Conservation (phyloP, 1,140 invertebrate genomes). For the Thaumatotibia leucotreta region DNA sequence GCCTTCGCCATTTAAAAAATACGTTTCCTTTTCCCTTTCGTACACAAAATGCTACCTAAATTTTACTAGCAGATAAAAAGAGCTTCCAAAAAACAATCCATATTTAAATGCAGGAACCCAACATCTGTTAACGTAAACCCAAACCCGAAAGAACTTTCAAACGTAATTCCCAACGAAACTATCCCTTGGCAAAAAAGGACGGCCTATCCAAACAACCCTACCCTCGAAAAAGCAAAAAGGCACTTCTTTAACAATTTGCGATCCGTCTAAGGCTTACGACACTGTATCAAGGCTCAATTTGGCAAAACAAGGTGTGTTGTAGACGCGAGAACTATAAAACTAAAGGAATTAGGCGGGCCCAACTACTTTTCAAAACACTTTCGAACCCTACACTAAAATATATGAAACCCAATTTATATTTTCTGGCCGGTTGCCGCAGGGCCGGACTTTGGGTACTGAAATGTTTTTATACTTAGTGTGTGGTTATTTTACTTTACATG, state of each 20-base stretch:
- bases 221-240: conserved; percentile 68
- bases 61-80: too few species aligned
- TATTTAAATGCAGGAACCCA: conserved; percentile 17
- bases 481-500: background rate
- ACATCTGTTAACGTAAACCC: conserved; percentile 48
- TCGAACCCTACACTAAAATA: conserved; percentile 60
- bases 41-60: too few species aligned
- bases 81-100: conserved; percentile 15
- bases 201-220: conserved; percentile 64
- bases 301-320: background rate
- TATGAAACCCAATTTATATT: conserved; percentile 75
- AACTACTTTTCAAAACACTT: conserved; percentile 75
- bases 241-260: conserved; percentile 13
- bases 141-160: conserved; percentile 17
- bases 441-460: conserved; percentile 13
- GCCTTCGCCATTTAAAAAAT: too few species aligned
- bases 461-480: background rate
- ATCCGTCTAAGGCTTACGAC: background rate
- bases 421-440: conserved; percentile 44
- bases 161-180: conserved; percentile 39
- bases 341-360: conserved; percentile 70
- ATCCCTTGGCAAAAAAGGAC: conserved; percentile 56
- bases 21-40: too few species aligned
- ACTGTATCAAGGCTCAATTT: background rate
- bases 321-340: conserved; percentile 43